Base-by-base conservation (phyloP, 2,888 invertebrate genomes). In the Panzeria rudis region DNA sequence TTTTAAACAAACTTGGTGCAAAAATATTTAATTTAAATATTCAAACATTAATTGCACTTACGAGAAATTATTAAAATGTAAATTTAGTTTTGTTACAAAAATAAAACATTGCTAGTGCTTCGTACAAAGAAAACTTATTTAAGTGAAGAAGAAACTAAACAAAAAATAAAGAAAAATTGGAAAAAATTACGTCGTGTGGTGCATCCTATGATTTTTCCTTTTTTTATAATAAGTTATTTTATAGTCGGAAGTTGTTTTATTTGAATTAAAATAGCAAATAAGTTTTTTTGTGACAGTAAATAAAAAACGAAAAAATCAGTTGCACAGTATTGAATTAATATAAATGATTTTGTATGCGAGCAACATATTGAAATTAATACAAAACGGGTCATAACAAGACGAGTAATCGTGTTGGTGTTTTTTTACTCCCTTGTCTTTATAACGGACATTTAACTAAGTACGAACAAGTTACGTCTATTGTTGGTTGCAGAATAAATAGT, bases 41-140 rank as follows among this genome's bases (percentile, higher is more conserved):
- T 44, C 1, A n/a, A 59, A 44, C 32, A 64, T 47, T 44, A 41
- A 77, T 17, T 44, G 9, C 13, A 29, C 15, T 47, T 9, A 0
- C 3, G 13, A 66, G 20, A n/a, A 66, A 35, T 59, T 50, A 77
- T 35, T 47, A 56, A 77, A 50, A 75, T 81, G 64, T 79, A 47
- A 85, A 82, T 41, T 32, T 54, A 15, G 15, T 23, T 35, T 5
- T 66, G 38, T 32, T 71, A 50, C 52, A 66, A 62, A 85, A 77
- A 75, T 59, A 44, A 82, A 59, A 80, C 73, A 85, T 82, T 82
- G 66, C 75, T 82, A 85, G 82, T 66, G 85, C 82, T 82, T 82
- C 85, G 25, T 59, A 47, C 38, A 75, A 80, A 69, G 50, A 64
- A 73, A 62, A 68, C 69, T 23, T 23, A 23, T 11, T n/a, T 11